Base-by-base conservation (phyloP, 1,140 invertebrate species). In the Drosophila arizonae region DNA sequence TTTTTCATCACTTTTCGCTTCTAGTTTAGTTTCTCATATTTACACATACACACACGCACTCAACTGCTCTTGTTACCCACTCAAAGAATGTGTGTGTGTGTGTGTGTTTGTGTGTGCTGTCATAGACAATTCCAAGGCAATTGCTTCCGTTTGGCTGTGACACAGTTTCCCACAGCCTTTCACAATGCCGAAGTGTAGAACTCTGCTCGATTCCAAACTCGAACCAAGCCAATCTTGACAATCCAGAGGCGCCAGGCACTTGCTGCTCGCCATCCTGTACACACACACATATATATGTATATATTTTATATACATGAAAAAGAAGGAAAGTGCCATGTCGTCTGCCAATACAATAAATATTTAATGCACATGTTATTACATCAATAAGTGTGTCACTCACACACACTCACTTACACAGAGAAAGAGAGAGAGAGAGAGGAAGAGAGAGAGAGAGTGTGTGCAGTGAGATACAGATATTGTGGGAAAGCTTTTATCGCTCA, bases 311-410 rank as follows among this genome's bases (percentile, higher is more conserved):
- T 24, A 52, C 8, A 43, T 10, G 3, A 10, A 55, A 67, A 67
- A 66, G 45, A 72, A 84, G 63, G 81, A 80, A 84, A 84, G 81
- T 85, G 81, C 77, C 81, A 77, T 86, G 81, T 85, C 84, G 81
- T 85, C 81, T 85, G 79, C 81, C 81, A 87, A 87, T 87, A 87
- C 84, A 87, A 87, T 87, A 87, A 87, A 87, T 87, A 87, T 87
- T 87, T 87, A 87, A 87, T 87, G 79, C 84, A 88, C 84, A 88
- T 87, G 82, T 87, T 87, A 87, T 87, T 87, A 87, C 82, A 87
- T 87, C 82, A 87, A 87, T 87, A 87, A 87, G 82, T 87, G 82
- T 87, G 82, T 87, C 82, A 87, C 79, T 71, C 79, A 43, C 65
- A 48, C 80, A 58, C 36, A 70, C 11, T 52, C 26, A 36, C 28